A percentile compares a stretch with the other conserved stretches of the same genome.
Conservation (phyloP, 2,113 vertebrate species). For the Charina bottae region DNA sequence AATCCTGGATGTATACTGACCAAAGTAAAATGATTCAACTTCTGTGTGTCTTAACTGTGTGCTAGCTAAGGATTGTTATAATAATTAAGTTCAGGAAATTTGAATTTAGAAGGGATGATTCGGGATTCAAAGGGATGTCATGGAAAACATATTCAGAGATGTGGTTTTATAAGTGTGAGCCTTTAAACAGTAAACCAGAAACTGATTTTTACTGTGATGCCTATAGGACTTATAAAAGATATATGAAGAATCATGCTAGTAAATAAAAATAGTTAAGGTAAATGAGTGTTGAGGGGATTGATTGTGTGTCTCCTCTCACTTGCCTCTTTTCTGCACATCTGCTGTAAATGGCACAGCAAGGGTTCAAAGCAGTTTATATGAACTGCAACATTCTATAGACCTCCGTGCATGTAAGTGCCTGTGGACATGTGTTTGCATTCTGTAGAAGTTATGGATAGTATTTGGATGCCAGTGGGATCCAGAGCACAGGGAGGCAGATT, state of each 20-base stretch:
- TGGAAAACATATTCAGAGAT: constrained; percentile 25
- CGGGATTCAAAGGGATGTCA: background rate
- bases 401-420: background rate
- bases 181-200: constrained; percentile 33
- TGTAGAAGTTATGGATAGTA: background rate
- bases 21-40: background rate
- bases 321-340: background rate
- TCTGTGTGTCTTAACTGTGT: background rate
- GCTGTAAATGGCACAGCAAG: background rate
- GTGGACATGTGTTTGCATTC: background rate
- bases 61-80: background rate
- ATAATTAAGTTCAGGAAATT: background rate
- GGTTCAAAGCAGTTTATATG: background rate
- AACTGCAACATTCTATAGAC: background rate
- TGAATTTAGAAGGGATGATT: constrained; percentile 25
- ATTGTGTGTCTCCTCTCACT: background rate
- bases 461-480: background rate
- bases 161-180: background rate
- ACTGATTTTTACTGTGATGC: background rate
- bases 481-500: background rate
- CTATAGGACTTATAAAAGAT: constrained; percentile 4
- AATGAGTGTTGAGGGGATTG: background rate
- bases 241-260: constrained; percentile 28
- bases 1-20: background rate
- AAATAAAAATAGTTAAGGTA: background rate